Percentiles rank a stretch among this genome's conserved stretches.
Conservation (phyloP, 2,113 vertebrate genomes). For the Caracal caracal region DNA sequence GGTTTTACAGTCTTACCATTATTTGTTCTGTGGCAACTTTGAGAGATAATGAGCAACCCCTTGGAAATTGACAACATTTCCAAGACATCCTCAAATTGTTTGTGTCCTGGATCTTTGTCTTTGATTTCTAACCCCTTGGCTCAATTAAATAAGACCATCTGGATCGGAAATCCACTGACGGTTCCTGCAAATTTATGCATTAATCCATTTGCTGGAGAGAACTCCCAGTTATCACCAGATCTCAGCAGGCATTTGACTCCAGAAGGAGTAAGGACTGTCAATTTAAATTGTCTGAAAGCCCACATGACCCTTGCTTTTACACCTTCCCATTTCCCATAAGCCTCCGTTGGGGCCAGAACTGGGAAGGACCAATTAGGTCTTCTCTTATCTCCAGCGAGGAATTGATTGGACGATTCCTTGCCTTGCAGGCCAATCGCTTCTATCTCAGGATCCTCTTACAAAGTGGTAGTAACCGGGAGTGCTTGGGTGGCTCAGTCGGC, state of each 20-base stretch:
- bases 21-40: not conserved
- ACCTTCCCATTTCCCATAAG: not conserved
- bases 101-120: not conserved
- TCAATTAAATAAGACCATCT: not conserved
- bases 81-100: not conserved
- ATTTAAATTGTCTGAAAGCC: not conserved
- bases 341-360: too few relatives aligned
- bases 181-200: not conserved
- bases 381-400: not conserved
- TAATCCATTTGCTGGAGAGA: not conserved
- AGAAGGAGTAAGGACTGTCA: not conserved
- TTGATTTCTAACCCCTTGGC: not conserved
- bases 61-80: not conserved
- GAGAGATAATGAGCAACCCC: not conserved
- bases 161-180: not conserved
- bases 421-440: not conserved
- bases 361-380: not conserved
- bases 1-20: not conserved
- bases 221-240: not conserved
- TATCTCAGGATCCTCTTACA: not conserved
- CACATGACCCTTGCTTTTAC: rapidly evolving
- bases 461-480: not conserved
- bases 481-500: too few relatives aligned
- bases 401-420: not conserved
- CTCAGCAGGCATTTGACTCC: not conserved